phyloP scores from a whole-genome alignment of 2,797 vertebrate genomes.

The Heliangelus exortis region DNA sequence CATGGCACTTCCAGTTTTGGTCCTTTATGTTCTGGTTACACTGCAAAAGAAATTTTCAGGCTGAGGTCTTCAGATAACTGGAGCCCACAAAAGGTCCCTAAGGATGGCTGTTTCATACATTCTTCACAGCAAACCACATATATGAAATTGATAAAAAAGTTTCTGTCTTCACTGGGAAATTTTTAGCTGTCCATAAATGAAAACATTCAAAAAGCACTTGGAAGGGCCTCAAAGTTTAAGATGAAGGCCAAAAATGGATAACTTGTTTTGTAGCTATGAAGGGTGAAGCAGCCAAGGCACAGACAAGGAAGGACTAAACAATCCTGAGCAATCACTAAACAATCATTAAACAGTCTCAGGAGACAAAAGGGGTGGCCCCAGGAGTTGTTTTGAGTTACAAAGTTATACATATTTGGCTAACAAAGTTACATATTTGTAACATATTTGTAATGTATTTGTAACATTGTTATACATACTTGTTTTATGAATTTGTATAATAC shows the following conservation, averaged over 20 bases:
- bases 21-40: background rate
- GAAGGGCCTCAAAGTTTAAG: conserved; percentile 42
- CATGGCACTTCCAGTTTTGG: background rate
- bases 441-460: background rate
- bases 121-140: background rate
- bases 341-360: background rate
- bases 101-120: background rate
- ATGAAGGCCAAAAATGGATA: background rate
- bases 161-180: background rate
- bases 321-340: too few relatives aligned
- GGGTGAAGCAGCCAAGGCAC: background rate
- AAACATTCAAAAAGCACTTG: background rate
- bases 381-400: background rate
- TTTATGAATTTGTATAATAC: background rate
- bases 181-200: background rate
- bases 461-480: background rate
- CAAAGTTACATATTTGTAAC: background rate
- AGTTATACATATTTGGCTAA: too few relatives aligned
- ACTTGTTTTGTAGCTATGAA: background rate
- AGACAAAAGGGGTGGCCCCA: background rate
- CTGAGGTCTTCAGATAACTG: background rate
- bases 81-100: background rate
- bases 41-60: background rate
- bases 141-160: background rate
- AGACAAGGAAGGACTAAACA: background rate